Base-by-base conservation (phyloP, 2,888 invertebrate species). In the Microplitis manilae region DNA sequence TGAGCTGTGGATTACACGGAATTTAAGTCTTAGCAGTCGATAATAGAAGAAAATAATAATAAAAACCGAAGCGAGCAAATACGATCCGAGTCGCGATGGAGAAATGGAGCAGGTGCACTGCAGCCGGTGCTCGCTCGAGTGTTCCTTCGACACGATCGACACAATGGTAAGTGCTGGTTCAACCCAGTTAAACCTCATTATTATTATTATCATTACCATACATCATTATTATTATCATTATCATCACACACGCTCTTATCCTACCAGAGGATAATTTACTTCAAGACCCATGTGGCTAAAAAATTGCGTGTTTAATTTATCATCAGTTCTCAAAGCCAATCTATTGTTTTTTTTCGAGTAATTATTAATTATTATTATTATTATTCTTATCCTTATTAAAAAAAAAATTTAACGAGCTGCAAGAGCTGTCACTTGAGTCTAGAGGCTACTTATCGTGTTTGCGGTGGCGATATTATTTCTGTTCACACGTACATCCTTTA, bases 381-480 rank as follows among this genome's bases (percentile, higher is more conserved):
- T 38, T 17, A 17, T 17, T 17, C 17, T 17, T 17, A 17, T 17
- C 17, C 20, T 20, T 20, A 1, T 20, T 20, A 65, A 59, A 20
- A 40, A 41, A 13, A 41, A 30, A 30, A 30, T 30, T 30, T 30
- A 30, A 30, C 30, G 30, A 30, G 30, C 30, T 20, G 30, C 30
- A 69, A 67, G 67, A 73, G 17, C 61, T 68, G 73, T 77, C 73
- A 69, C 73, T 77, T 38, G 73, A 77, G 41, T 77, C 64, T 73
- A 77, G 73, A 64, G 73, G 69, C 73, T 73, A 73, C 73, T 77
- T 77, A 77, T 77, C 73, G 38, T 73, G 69, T 77, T 73, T 73
- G 73, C 69, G 69, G 69, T 73, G 68, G 73, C 59, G 59, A 77
- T 77, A 77, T 77, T 40, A 76, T 75, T 73, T 59, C 20, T 77